A percentile compares a stretch with the other conserved stretches of the same genome.
phyloP scores from a whole-genome alignment of 2,113 vertebrate genomes.

The Donacobius atricapilla region DNA sequence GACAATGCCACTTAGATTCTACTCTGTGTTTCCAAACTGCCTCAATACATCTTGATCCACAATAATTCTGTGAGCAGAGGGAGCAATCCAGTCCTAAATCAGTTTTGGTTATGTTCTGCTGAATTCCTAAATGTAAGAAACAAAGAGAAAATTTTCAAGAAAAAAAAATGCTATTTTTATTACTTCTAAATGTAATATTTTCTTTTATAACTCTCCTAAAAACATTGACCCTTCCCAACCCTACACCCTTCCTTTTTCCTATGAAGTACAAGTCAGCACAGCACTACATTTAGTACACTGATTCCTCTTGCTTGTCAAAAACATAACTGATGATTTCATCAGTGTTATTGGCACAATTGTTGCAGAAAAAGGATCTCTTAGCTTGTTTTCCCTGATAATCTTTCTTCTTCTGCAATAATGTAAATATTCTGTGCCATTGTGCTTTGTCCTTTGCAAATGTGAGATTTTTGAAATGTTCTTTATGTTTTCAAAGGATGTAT shows the following conservation, averaged over 20 bases:
- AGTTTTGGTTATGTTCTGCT: not conserved
- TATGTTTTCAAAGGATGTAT: not conserved
- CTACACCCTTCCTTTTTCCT: not conserved
- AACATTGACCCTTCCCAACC: not conserved
- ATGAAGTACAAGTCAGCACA: not conserved
- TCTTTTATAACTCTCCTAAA: not conserved
- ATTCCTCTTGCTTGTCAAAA: not conserved
- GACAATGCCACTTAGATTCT: not conserved
- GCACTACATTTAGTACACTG: not conserved
- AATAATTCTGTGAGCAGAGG: not conserved
- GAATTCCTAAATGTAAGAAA: not conserved
- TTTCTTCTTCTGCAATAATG: not conserved
- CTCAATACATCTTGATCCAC: not conserved
- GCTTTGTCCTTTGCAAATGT: not conserved
- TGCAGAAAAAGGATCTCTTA: not conserved
- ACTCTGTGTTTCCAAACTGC: not conserved
- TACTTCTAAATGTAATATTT: not conserved
- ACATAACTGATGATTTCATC: constrained; percentile 32
- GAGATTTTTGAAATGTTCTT: not conserved
- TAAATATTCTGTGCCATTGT: not conserved
- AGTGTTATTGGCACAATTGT: not conserved
- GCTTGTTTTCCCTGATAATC: constrained; percentile 5
- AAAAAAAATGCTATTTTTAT: not conserved
- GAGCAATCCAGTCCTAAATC: not conserved
- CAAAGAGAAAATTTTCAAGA: not conserved